Evolutionary conservation across 2,797 vertebrate genomes (phyloP).

Genomic region (Champsocephalus gunnari): DNA sequence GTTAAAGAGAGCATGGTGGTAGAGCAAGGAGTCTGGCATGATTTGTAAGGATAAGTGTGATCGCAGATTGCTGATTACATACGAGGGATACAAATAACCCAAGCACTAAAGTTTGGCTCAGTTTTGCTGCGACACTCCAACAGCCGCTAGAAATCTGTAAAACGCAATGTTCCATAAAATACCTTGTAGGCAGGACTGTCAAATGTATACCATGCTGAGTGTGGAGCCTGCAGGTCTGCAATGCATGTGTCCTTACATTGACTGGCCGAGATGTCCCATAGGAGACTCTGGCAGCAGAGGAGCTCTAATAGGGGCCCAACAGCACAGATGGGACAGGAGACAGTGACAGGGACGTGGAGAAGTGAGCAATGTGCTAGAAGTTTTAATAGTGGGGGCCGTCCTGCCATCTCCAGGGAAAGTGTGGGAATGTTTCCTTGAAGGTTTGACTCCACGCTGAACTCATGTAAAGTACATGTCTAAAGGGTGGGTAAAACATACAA

Average conservation of each 20-base stretch:
- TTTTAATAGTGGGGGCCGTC: neutral
- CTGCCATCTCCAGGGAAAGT: neutral
- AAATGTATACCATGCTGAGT: constrained; percentile 14
- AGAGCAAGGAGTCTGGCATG: constrained; percentile 49
- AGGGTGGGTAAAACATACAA: neutral
- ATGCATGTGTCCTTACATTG: constrained; percentile 26
- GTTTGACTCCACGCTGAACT: neutral
- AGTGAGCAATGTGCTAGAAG: constrained; percentile 8
- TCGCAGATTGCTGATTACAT: constrained; percentile 66
- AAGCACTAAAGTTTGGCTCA: constrained; percentile 52
- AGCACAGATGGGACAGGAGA: constrained; percentile 20
- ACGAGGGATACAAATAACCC: constrained; percentile 68
- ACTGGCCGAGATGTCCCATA: neutral
- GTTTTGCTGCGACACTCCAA: constrained; percentile 30
- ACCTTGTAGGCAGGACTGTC: neutral
- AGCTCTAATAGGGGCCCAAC: constrained; percentile 12
- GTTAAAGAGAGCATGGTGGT: constrained; percentile 16
- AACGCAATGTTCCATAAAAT: constrained; percentile 27
- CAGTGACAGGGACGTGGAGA: constrained; percentile 9
- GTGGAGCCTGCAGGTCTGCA: constrained; percentile 35
- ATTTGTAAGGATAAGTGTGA: constrained; percentile 56
- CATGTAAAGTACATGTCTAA: neutral
- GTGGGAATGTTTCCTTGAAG: constrained; percentile 19
- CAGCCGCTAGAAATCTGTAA: constrained; percentile 28
- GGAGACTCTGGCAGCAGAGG: constrained; percentile 30